These are phyloP conservation scores for Gobionotothen gibberifrons DNA, from an alignment of 2,797 vertebrate species.

Conservation along the genomic window DNA sequence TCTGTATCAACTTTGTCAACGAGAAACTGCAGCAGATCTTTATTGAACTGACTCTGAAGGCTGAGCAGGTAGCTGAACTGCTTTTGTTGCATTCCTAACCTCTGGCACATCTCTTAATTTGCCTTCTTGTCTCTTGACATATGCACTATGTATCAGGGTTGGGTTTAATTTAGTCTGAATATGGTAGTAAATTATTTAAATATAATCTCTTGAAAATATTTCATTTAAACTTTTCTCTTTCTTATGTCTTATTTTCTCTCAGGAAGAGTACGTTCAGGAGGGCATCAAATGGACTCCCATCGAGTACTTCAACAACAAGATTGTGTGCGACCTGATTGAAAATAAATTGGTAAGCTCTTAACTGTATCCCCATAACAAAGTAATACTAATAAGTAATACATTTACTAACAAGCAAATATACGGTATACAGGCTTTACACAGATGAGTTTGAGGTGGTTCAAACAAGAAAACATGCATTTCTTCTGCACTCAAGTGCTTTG, in stretches of 20 bases:
- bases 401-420: too few species aligned
- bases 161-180: background rate
- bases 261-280: constrained; percentile 98
- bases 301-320: constrained; percentile 98
- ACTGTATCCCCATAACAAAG: background rate
- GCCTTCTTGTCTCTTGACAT: background rate
- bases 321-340: constrained; percentile 98
- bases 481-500: background rate
- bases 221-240: constrained; percentile 1
- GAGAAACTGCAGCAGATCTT: constrained; percentile 99
- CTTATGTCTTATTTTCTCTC: constrained; percentile 22
- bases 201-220: background rate
- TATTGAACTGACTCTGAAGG: constrained; percentile 97
- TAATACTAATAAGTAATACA: too few species aligned
- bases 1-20: constrained; percentile 99
- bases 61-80: constrained; percentile 90
- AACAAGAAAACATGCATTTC: background rate
- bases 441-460: background rate
- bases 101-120: background rate
- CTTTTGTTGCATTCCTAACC: background rate
- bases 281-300: constrained; percentile 97
- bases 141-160: background rate
- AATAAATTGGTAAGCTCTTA: constrained; percentile 91
- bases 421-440: background rate
- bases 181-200: background rate